phyloP scores from a whole-genome alignment of 1,140 invertebrate genomes.

The Anastatus disparis region DNA sequence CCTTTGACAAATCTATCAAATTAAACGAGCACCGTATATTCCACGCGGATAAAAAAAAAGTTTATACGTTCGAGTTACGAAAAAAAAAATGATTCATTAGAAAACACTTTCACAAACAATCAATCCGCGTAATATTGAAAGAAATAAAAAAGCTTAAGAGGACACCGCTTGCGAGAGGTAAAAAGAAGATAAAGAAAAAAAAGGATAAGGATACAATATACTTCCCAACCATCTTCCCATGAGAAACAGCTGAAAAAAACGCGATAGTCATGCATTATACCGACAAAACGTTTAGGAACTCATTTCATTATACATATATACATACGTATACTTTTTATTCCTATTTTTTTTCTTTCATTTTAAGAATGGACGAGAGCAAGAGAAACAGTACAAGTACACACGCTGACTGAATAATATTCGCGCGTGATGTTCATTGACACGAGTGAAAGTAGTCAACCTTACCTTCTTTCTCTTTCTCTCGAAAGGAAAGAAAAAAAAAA shows the following conservation, averaged over 20 bases:
- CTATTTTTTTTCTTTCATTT: no score
- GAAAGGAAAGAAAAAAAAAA: no score
- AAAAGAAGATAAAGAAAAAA: not conserved
- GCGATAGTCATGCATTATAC: slow-evolving; percentile 21
- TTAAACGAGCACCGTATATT: not conserved
- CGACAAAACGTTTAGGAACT: no score
- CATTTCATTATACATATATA: no score
- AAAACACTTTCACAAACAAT: slow-evolving; percentile 33
- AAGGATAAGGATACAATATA: not conserved
- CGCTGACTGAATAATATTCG: no score
- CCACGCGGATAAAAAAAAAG: not conserved
- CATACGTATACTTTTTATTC: no score
- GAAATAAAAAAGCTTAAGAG: not conserved
- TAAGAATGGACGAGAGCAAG: no score
- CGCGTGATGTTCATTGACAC: slow-evolving; percentile 45
- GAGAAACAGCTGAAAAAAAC: slow-evolving; percentile 2
- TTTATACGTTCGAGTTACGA: not conserved
- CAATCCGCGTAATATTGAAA: not conserved
- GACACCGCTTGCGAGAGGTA: no score
- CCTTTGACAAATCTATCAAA: not conserved
- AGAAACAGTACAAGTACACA: no score
- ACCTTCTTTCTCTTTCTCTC: slow-evolving; percentile 1
- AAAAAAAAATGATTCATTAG: slow-evolving; percentile 25
- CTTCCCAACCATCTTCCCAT: not conserved
- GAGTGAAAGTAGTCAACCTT: slow-evolving; percentile 57